Percentiles rank a stretch among this genome's conserved stretches.
These are phyloP conservation scores for Tenodera sinensis DNA, from an alignment of 2,888 invertebrate species.

Conservation along the genomic window DNA sequence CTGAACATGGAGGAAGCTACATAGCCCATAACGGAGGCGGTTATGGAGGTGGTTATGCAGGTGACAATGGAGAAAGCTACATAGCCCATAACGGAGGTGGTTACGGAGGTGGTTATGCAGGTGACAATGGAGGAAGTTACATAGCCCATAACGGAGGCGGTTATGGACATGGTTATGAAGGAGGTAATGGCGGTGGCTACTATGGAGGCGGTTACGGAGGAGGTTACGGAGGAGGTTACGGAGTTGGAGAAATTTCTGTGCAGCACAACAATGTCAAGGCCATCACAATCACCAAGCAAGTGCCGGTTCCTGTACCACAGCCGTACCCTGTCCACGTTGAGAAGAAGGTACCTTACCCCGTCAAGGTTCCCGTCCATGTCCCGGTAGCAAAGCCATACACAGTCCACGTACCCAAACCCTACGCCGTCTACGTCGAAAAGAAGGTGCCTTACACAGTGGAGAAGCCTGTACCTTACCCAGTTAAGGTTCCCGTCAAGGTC, in stretches of 20 bases:
- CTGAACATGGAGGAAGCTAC: background rate
- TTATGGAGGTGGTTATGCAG: background rate
- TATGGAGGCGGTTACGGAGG: background rate
- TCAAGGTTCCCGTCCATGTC: slow-evolving; percentile 37
- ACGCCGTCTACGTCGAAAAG: slow-evolving; percentile 37
- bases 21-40: too few relatives aligned
- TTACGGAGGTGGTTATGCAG: background rate
- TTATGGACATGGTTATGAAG: background rate
- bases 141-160: background rate
- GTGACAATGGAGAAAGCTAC: background rate
- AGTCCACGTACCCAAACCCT: slow-evolving; percentile 37
- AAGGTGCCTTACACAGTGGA: slow-evolving; percentile 35
- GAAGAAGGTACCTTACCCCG: slow-evolving; percentile 36
- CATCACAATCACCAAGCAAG: slow-evolving; percentile 35
- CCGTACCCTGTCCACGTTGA: slow-evolving; percentile 38
- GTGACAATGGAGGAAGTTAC: background rate
- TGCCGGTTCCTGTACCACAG: slow-evolving; percentile 35
- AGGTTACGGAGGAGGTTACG: background rate
- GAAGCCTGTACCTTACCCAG: slow-evolving; percentile 26
- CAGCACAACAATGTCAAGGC: slow-evolving; percentile 23
- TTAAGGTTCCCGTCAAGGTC: slow-evolving; percentile 32
- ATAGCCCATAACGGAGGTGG: background rate
- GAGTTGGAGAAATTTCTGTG: background rate
- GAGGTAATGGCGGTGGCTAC: background rate
- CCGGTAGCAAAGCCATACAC: slow-evolving; percentile 38